Conservation (phyloP, 1,140 invertebrate genomes). For the Melitaea cinxia region DNA sequence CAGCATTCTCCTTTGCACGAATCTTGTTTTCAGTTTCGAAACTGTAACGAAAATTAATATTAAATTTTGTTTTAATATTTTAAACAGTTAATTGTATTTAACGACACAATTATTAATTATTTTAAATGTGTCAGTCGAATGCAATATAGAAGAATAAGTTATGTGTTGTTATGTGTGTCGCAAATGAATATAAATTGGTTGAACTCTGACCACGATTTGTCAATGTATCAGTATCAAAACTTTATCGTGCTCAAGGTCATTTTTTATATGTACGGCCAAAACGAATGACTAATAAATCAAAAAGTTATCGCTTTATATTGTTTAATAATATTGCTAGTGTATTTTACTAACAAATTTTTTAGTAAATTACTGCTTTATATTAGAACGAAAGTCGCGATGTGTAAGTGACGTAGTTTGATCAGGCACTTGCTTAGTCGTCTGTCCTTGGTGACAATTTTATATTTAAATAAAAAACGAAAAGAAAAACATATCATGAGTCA, state of each 20-base stretch:
- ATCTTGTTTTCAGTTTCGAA: conserved; percentile 91
- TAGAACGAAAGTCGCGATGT: neutral
- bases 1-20: conserved; percentile 86
- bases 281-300: neutral
- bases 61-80: neutral
- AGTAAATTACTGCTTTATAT: no score
- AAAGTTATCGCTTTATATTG: no score
- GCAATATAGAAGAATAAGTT: conserved; percentile 9
- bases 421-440: conserved; percentile 21
- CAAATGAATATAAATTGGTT: conserved; percentile 67
- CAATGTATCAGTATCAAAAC: conserved; percentile 38
- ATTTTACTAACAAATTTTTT: no score
- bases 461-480: neutral
- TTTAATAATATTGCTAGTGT: no score
- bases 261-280: conserved; percentile 19
- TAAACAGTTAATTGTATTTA: neutral
- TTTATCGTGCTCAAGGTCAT: conserved; percentile 57
- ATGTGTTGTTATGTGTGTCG: conserved; percentile 42
- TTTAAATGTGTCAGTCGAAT: neutral
- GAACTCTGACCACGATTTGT: conserved; percentile 59
- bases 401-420: neutral
- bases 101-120: neutral
- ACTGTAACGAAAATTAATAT: conserved; percentile 64
- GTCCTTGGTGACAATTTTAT: conserved; percentile 17
- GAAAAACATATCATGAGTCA: conserved; percentile 15